Evolutionary conservation across 1,140 invertebrate species (phyloP).

Genomic region (Calliopsis andreniformis): DNA sequence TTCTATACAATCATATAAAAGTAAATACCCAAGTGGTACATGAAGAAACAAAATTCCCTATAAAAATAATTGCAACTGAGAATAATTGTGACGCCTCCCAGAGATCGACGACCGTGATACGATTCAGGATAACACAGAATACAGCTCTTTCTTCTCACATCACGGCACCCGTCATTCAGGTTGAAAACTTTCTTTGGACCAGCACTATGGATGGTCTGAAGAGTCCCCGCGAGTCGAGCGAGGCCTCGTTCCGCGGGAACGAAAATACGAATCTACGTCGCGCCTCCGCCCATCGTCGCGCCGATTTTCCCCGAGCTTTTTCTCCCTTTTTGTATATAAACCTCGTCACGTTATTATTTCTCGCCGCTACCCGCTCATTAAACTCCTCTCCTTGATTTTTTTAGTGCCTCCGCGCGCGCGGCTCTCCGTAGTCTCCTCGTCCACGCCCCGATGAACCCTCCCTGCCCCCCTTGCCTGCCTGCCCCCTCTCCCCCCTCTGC

Average conservation of each 20-base stretch:
- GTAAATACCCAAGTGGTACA: too few relatives aligned
- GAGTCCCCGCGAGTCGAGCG: constrained; percentile 44
- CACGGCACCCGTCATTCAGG: too few relatives aligned
- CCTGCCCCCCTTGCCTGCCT: constrained; percentile 1
- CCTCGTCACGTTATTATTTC: constrained; percentile 58
- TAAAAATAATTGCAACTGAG: too few relatives aligned
- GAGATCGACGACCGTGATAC: too few relatives aligned
- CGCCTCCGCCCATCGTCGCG: constrained; percentile 12
- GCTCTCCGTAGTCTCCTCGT: constrained; percentile 46
- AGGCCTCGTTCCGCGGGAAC: constrained; percentile 40
- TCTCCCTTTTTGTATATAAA: constrained; percentile 38
- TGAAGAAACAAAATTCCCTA: too few relatives aligned
- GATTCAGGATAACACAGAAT: too few relatives aligned
- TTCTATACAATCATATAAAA: too few relatives aligned
- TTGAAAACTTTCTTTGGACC: too few relatives aligned
- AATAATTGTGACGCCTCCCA: too few relatives aligned
- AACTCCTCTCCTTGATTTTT: constrained; percentile 62
- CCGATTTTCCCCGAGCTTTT: constrained; percentile 10
- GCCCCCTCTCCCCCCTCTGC: too few relatives aligned
- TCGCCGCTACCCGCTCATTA: constrained; percentile 59
- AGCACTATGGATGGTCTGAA: too few relatives aligned
- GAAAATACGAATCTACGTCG: constrained; percentile 43
- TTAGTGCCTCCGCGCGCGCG: constrained; percentile 35
- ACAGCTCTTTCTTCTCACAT: too few relatives aligned
- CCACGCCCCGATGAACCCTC: constrained; percentile 57